These are phyloP conservation scores for Cyclura pinguis DNA, from an alignment of 2,797 vertebrate genomes.

Conservation along the genomic window DNA sequence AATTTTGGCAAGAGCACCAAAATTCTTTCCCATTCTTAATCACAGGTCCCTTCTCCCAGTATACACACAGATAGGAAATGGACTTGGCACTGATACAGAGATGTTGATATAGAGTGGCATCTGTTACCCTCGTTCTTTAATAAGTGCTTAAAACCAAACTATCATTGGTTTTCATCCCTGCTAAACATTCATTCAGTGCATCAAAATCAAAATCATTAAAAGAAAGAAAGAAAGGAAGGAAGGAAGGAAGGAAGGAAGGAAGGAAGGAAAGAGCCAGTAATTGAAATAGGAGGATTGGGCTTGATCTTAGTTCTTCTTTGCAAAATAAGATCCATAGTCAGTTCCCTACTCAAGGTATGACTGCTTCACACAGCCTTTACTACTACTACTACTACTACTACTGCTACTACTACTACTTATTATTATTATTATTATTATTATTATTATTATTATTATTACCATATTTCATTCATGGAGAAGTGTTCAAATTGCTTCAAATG, in stretches of 20 bases:
- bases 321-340: neutral
- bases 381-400: too few relatives aligned
- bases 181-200: neutral
- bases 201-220: neutral
- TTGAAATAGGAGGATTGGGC: neutral
- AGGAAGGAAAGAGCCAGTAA: too few relatives aligned
- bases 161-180: neutral
- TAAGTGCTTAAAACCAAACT: neutral
- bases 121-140: neutral
- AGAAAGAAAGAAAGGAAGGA: too few relatives aligned
- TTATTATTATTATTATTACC: neutral
- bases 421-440: too few relatives aligned
- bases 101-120: too few relatives aligned
- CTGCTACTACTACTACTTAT: too few relatives aligned
- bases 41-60: too few relatives aligned
- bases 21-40: too few relatives aligned
- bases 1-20: too few relatives aligned
- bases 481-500: neutral
- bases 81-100: neutral
- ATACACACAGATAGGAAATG: too few relatives aligned
- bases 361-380: neutral
- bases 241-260: too few relatives aligned
- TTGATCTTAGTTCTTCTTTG: neutral
- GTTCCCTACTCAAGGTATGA: neutral
- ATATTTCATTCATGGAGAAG: neutral